A percentile compares a stretch with the other conserved stretches of the same genome.
Conservation (phyloP, 2,113 vertebrate species). For the Mesoclemmys tuberculata region DNA sequence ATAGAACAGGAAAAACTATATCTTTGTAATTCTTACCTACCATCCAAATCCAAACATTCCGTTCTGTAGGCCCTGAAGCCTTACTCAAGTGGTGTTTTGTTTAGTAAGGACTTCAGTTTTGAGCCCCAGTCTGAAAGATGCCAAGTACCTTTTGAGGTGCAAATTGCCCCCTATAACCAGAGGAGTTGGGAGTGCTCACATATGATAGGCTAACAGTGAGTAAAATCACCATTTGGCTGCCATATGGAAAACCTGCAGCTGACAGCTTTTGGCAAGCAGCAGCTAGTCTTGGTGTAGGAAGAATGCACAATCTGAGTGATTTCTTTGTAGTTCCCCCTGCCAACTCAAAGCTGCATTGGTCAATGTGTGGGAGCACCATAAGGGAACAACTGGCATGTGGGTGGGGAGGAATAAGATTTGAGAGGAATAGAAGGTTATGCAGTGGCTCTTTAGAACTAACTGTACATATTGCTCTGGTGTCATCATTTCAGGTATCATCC, state of each 20-base stretch:
- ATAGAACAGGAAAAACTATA: neutral
- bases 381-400: constrained; percentile 55
- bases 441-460: neutral
- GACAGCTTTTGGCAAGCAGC: constrained; percentile 52
- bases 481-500: constrained; percentile 90
- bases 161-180: neutral
- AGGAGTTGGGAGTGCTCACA: constrained; percentile 1
- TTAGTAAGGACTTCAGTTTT: neutral
- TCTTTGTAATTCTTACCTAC: neutral
- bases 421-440: neutral
- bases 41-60: neutral
- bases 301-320: neutral
- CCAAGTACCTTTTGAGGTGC: constrained; percentile 8
- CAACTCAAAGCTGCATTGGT: constrained; percentile 35
- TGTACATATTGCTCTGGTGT: constrained; percentile 30
- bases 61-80: neutral
- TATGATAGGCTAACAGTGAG: constrained; percentile 30
- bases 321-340: constrained; percentile 32
- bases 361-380: neutral
- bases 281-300: neutral
- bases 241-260: constrained; percentile 67
- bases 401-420: neutral
- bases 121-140: neutral
- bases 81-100: neutral
- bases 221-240: constrained; percentile 60